Evolutionary conservation across 53 echinoderm and acorn worm genomes (phyloP), one percentile per base, ranked within the genome.

Genomic region (Zoroaster sp.): DNA sequence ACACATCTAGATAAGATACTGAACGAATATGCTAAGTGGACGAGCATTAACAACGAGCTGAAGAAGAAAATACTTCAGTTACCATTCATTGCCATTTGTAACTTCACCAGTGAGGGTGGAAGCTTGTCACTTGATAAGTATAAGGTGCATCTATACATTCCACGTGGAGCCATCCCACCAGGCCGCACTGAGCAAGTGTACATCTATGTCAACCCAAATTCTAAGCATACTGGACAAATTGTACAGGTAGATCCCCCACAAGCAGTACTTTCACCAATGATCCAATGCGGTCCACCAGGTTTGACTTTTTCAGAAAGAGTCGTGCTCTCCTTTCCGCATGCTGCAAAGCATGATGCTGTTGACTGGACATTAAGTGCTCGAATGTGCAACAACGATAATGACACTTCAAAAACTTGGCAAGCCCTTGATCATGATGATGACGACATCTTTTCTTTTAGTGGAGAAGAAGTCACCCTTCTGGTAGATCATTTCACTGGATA

Each of bases 221-320:
- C 8, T 23, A 31, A 31, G 5, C 31, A 31, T 7, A 18, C 31
- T 7, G 25, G 20, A 9, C 13, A 65, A 4, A 65, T 31, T 28
- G 23, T 25, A 4, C 72, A n/a, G n/a, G n/a, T n/a, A n/a, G n/a
- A 43, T 21, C 31, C 2, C 25, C 86, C 5, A 70, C 71, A 15
- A 68, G 41, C 9, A n/a, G n/a, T n/a, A n/a, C n/a, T n/a, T n/a
- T n/a, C n/a, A n/a, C n/a, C n/a, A n/a, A n/a, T n/a, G n/a, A 68
- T 86, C 11, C 86, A 86, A 20, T 72, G 72, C 18, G 72, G 72
- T 41, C 72, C 86, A 43, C 39, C 70, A 31, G 86, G 86, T 43
- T 25, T 72, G 40, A 37, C 36, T 4, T 81, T 81, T 28, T 21
- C 28, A 36, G 66, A 81, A 10, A 23, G 39, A 11, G 81, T 81